Percentiles rank a stretch among this genome's conserved stretches.
These are phyloP conservation scores for Syrmaticus mikado DNA, from an alignment of 2,113 vertebrate species.

Conservation along the genomic window DNA sequence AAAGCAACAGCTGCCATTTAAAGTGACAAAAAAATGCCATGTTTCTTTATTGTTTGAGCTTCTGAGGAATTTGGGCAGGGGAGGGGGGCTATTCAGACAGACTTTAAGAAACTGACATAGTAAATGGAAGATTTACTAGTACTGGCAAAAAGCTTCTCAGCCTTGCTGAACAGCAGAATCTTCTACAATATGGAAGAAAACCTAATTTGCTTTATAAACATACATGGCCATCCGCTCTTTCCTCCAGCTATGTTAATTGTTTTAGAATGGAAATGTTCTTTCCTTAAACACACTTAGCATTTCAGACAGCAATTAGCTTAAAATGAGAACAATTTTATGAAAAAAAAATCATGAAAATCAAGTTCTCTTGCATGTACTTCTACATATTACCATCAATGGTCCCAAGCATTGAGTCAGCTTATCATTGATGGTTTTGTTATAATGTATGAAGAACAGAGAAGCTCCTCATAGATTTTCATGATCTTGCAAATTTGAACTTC, in stretches of 20 bases:
- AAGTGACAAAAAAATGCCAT: neutral
- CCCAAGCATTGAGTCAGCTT: neutral
- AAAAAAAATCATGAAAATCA: constrained; percentile 66
- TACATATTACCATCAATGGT: constrained; percentile 62
- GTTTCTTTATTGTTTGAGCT: neutral
- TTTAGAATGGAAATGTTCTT: neutral
- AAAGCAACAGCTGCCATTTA: constrained; percentile 7
- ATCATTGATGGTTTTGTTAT: constrained; percentile 33
- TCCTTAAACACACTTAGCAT: constrained; percentile 33
- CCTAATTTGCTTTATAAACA: neutral
- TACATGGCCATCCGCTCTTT: neutral
- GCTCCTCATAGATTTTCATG: constrained; percentile 67
- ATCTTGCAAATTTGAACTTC: constrained; percentile 39
- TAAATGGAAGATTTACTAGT: neutral
- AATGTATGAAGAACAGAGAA: constrained; percentile 64
- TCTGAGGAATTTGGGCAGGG: neutral
- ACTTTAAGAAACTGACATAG: neutral
- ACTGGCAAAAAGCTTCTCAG: neutral
- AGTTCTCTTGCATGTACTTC: constrained; percentile 55
- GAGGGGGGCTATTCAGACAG: neutral
- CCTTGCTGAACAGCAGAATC: neutral
- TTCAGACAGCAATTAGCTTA: constrained; percentile 26
- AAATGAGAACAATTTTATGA: neutral
- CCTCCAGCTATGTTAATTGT: neutral
- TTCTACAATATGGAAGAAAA: neutral